Evolutionary conservation across 2,888 invertebrate species (phyloP), one percentile per base, ranked within the genome.

Genomic region (Taenaris catops): DNA sequence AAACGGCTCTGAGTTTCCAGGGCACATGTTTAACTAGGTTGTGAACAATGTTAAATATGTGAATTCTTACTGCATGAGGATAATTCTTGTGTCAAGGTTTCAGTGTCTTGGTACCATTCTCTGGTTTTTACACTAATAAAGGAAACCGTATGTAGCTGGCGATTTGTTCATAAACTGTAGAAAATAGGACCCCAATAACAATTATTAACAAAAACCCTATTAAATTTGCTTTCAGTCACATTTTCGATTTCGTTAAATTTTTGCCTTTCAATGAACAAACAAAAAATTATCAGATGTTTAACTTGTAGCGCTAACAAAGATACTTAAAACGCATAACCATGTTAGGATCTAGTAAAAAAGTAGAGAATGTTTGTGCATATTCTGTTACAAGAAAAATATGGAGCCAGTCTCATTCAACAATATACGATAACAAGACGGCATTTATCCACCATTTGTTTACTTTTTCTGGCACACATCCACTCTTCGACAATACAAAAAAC

Each of bases 401-500:
- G 17, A 9, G n/a, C 8, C 20, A 21, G 20, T 24, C 17, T 18
- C 16, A 7, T 31, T 20, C 17, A 10, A 21, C 8, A 9, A 18
- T 34, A 12, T 11, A 16, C 23, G 16, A 9, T 16, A 16, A 7
- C 27, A 17, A 11, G 16, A 12, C 8, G 17, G 24, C 27, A 35
- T 28, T n/a, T 20, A 34, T 23, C 24, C 16, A 25, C 18, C 12
- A 28, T 62, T 61, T 76, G 69, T 76, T 78, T 72, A 69, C 64
- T 51, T 67, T 70, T 71, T 68, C 66, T 56, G 46, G 31, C 38
- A 38, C 36, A 39, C 29, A 38, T 31, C 55, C 66, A 45, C 57
- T 52, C 56, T 56, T 55, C 61, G 49, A 66, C 72, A 62, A 66
- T 66, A 61, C 49, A 54, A 63, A 55, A 51, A 58, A 68, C 59